Conservation (phyloP, 2,113 vertebrate genomes). For the Brachyhypopomus gauderio region DNA sequence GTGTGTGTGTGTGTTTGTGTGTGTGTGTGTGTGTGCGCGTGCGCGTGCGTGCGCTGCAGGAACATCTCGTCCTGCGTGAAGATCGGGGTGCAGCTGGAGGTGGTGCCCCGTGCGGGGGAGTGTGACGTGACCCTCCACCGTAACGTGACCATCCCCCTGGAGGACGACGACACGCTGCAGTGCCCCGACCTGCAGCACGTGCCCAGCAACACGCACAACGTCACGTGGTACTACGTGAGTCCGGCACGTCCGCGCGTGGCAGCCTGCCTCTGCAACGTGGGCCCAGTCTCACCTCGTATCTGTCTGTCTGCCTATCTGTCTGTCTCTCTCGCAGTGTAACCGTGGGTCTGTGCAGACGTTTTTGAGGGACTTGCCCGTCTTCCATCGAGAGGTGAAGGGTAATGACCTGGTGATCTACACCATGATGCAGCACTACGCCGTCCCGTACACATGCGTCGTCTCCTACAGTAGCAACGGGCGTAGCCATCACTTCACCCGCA, state of each 20-base stretch:
- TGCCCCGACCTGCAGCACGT: conserved; percentile 85
- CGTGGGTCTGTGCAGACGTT: conserved; percentile 30
- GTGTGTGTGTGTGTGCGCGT: conserved; percentile 20
- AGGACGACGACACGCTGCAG: conserved; percentile 61
- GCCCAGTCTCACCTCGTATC: neutral
- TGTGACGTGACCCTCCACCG: conserved; percentile 34
- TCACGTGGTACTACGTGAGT: conserved; percentile 84
- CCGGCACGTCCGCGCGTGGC: too few species aligned
- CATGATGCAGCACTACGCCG: conserved; percentile 65
- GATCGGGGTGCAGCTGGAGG: conserved; percentile 82
- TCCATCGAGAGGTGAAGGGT: conserved; percentile 34
- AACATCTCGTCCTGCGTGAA: conserved; percentile 86
- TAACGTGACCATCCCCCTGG: conserved; percentile 68
- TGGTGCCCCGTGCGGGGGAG: conserved; percentile 73
- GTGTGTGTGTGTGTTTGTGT: neutral
- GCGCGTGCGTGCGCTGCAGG: conserved; percentile 61
- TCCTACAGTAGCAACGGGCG: conserved; percentile 74
- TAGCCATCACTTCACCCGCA: conserved; percentile 79
- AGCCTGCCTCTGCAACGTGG: neutral
- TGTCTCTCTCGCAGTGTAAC: neutral
- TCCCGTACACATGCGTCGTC: conserved; percentile 83
- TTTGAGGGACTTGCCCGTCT: accelerated
- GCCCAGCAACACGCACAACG: conserved; percentile 60
- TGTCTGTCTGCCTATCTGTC: neutral
- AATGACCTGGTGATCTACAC: conserved; percentile 67